Evolutionary conservation across 2,113 vertebrate genomes (phyloP).

Genomic region (Ciconia boyciana): DNA sequence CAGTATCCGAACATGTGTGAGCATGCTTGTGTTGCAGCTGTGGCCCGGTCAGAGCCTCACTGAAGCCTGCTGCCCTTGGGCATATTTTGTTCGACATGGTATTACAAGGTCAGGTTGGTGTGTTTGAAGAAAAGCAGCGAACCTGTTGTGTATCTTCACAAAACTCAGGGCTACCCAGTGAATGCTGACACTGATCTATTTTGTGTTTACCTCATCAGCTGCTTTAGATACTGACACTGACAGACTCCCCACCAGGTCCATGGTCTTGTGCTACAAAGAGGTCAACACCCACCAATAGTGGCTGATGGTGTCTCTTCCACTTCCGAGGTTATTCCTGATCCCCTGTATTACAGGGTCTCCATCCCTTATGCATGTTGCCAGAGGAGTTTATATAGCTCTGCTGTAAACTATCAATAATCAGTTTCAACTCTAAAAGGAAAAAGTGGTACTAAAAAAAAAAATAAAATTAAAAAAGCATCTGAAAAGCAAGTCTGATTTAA

Average conservation of each 20-base stretch:
- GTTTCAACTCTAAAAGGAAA: background rate
- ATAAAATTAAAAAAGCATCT: background rate
- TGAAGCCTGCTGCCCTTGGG: background rate
- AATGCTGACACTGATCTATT: background rate
- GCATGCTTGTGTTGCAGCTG: fast-evolving
- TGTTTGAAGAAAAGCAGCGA: background rate
- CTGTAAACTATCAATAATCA: background rate
- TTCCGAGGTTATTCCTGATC: background rate
- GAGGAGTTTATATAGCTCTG: background rate
- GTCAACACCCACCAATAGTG: background rate
- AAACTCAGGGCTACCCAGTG: background rate
- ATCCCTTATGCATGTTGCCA: background rate
- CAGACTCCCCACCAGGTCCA: fast-evolving
- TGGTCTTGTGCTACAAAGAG: background rate
- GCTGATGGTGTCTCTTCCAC: background rate
- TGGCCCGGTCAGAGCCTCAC: fast-evolving
- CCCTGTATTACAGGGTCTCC: background rate
- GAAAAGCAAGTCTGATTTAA: background rate
- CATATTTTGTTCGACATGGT: fast-evolving
- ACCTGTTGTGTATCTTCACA: background rate
- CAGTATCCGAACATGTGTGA: fast-evolving
- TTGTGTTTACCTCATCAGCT: background rate
- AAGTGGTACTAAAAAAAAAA: background rate
- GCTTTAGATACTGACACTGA: background rate
- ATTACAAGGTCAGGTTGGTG: background rate